These are phyloP conservation scores for Rhynchotus rufescens DNA, from an alignment of 2,797 vertebrate species.

Conservation along the genomic window DNA sequence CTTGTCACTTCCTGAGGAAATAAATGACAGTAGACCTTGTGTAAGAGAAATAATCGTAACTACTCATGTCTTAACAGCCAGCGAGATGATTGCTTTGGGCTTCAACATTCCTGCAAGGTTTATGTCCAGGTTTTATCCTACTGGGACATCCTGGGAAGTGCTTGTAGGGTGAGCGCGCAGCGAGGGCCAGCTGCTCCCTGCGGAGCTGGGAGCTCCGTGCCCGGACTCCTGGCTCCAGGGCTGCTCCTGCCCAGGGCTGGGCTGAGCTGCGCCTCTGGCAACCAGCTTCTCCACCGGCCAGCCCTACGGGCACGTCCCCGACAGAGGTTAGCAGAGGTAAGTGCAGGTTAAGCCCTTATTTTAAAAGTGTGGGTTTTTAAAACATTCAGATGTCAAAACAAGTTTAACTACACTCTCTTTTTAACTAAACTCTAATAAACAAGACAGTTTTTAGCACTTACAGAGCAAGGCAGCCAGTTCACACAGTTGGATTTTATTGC, in stretches of 20 bases:
- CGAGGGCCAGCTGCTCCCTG: neutral
- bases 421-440: neutral
- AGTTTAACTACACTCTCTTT: neutral
- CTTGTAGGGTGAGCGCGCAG: neutral
- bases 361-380: neutral
- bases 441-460: neutral
- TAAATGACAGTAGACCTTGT: fast-evolving
- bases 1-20: neutral
- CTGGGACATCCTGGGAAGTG: neutral
- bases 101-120: neutral
- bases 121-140: neutral
- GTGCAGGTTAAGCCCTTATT: neutral
- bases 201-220: neutral
- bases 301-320: neutral
- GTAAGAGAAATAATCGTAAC: neutral
- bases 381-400: neutral
- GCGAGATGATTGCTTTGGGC: neutral
- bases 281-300: neutral
- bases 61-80: neutral
- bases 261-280: neutral
- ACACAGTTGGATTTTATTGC: neutral
- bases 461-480: neutral
- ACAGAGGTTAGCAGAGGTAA: neutral
- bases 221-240: neutral
- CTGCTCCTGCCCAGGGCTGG: neutral